These are phyloP conservation scores for Toxonevra muliebris DNA, from an alignment of 2,888 invertebrate species.

Conservation along the genomic window DNA sequence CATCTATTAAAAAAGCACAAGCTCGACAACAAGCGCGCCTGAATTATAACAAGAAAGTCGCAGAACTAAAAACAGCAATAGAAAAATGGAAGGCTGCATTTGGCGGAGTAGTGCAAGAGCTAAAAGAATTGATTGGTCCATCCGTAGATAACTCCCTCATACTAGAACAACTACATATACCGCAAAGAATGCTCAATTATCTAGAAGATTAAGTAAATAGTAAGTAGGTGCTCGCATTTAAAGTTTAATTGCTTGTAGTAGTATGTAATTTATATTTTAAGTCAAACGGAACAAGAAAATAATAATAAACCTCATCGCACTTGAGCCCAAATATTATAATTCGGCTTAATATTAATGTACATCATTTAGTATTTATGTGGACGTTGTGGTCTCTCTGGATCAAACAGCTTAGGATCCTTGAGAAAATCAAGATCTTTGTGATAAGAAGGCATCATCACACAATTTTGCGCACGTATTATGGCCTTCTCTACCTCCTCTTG, in stretches of 20 bases:
- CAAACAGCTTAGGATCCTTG: constrained; percentile 90
- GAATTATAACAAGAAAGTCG: constrained; percentile 38
- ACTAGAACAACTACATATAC: constrained; percentile 48
- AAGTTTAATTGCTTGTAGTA: constrained; percentile 16
- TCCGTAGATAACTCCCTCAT: constrained; percentile 39
- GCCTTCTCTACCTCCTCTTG: constrained; percentile 79
- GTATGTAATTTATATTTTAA: background rate
- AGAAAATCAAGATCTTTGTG: constrained; percentile 82
- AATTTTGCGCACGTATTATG: constrained; percentile 78
- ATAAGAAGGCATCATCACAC: constrained; percentile 85
- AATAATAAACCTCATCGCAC: too few species aligned
- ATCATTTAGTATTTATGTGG: constrained; percentile 77
- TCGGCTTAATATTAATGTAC: background rate
- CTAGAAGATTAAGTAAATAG: constrained; percentile 41
- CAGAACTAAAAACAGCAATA: constrained; percentile 46
- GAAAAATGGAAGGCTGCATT: constrained; percentile 54
- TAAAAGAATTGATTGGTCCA: constrained; percentile 45
- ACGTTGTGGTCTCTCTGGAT: constrained; percentile 84
- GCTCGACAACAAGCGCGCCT: constrained; percentile 38
- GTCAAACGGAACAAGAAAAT: background rate
- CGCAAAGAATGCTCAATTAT: constrained; percentile 52
- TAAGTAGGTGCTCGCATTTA: background rate
- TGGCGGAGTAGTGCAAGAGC: constrained; percentile 47
- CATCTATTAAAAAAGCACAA: constrained; percentile 36
- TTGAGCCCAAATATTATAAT: background rate